Base-by-base conservation (phyloP, 2,113 vertebrate genomes). In the Paramormyrops kingsleyae region DNA sequence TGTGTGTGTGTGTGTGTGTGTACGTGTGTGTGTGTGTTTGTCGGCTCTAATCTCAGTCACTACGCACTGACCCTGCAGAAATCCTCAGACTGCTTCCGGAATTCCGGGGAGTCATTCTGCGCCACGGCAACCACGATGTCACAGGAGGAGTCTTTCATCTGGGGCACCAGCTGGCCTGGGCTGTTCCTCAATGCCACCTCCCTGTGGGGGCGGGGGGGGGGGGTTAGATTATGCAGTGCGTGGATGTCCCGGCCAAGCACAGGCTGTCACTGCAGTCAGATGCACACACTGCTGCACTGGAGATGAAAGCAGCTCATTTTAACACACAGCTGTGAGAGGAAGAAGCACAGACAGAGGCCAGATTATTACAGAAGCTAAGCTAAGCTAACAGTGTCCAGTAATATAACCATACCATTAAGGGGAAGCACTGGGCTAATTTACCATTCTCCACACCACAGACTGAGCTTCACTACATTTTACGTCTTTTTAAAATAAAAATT, bases 21-120 rank as follows among this genome's bases (percentile, higher is more conserved):
- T n/a, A n/a, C n/a, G 56, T 4, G 4, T 56, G 53, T 0, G 5
- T 62, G 56, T n/a, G 56, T 62, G 56, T 6, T 2, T 59, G 66
- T 70, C 4, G 8, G 27, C 9, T 70, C 66, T 13, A 35, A 74
- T 80, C 66, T 27, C 66, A 70, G 66, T 74, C 6, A 12, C 24
- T 5, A 5, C 1, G 0, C 35, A 83, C 93, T 92, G 88, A 99
- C 98, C 96, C 97, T 96, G 89, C 94, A 94, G 52, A 97, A 98
- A 52, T 97, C 96, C 90, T 93, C 93, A 0, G 99, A 97, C 89
- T 99, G 99, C 31, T 95, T 95, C 46, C 93, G 95, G 86, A 98
- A 99, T 91, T 99, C 98, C 0, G 97, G 96, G 15, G 97, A 97
- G 93, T 99, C 98, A 0, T 99, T 93, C 88, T 99, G 95, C 17